Evolutionary conservation across 2,797 vertebrate species (phyloP).

Genomic region (Choloepus didactylus): DNA sequence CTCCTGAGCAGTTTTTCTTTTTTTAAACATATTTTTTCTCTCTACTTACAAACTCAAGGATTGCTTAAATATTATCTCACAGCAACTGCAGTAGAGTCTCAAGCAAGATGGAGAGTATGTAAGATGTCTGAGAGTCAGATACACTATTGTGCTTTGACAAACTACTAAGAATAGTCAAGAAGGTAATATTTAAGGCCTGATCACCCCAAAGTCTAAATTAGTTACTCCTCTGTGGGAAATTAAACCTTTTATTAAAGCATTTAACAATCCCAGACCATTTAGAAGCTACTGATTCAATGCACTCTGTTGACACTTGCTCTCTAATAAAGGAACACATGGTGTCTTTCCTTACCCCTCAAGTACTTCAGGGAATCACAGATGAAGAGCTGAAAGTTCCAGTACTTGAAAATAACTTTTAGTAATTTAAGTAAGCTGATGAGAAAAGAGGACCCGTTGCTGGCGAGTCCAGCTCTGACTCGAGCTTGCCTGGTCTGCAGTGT

Average conservation of each 20-base stretch:
- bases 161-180: slow-evolving; percentile 54
- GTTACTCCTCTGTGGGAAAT: not conserved
- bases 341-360: not conserved
- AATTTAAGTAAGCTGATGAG: not conserved
- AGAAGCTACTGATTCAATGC: not conserved
- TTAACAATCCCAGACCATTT: not conserved
- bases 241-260: slow-evolving; percentile 18
- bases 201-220: slow-evolving; percentile 41
- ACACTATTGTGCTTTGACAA: not conserved
- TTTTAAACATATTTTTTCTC: no score
- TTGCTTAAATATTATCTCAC: not conserved
- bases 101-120: not conserved
- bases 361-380: not conserved
- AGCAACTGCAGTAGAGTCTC: not conserved
- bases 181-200: not conserved
- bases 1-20: no score
- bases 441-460: not conserved
- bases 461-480: not conserved
- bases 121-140: not conserved
- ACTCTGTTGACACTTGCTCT: not conserved
- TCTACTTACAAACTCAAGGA: no score
- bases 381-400: slow-evolving; percentile 5
- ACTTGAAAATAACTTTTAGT: not conserved
- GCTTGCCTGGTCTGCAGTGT: not conserved
- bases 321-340: not conserved